Evolutionary conservation across 2,113 vertebrate species (phyloP).

Genomic region (Ceyx melanurus): DNA sequence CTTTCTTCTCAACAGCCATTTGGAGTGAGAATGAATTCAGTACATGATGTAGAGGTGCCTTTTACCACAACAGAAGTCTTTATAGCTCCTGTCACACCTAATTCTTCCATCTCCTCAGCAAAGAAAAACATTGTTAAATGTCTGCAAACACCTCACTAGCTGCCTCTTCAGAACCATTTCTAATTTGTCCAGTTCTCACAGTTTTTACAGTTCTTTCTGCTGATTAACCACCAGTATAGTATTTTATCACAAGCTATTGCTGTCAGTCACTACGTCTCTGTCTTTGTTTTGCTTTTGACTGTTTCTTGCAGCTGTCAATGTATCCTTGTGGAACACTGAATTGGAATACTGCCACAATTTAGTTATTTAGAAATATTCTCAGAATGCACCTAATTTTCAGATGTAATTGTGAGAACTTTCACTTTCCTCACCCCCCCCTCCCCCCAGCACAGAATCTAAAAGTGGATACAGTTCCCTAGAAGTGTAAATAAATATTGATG

Average conservation of each 20-base stretch:
- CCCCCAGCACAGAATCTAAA: not conserved
- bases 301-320: not conserved
- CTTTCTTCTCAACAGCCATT: not conserved
- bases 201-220: not conserved
- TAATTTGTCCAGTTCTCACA: not conserved
- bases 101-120: not conserved
- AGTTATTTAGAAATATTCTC: not conserved
- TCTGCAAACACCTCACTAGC: not conserved
- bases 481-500: not conserved
- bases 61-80: not conserved
- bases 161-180: not conserved
- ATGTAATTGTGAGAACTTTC: not conserved
- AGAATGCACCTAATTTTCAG: not conserved
- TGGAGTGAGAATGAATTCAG: not conserved
- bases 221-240: not conserved
- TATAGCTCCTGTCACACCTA: not conserved
- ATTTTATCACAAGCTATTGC: not conserved
- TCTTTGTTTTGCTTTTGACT: not conserved
- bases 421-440: too few relatives aligned
- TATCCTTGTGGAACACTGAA: not conserved
- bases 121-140: not conserved
- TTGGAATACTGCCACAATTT: not conserved
- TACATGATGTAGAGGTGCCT: not conserved
- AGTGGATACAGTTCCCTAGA: not conserved
- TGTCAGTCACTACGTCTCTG: not conserved